Base-by-base conservation (phyloP, 2,797 vertebrate genomes). In the Sebastes flavidus region DNA sequence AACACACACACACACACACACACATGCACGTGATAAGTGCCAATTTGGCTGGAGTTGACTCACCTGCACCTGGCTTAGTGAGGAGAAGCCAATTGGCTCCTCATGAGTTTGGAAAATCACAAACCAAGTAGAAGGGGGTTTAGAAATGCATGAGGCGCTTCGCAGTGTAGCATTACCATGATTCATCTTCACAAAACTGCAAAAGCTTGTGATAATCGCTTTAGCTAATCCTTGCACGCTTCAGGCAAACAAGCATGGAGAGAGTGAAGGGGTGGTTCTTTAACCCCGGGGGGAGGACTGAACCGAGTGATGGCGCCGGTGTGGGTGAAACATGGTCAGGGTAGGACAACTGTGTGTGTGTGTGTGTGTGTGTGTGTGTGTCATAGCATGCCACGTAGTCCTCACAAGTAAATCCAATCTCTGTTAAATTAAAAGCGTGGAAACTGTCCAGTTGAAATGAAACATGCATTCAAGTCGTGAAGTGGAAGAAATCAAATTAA, bases 141-240 rank as follows among this genome's bases (percentile, higher is more conserved):
- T 92, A 90, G 84, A 87, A 90, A 91, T 80, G 91, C 92, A 89
- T 69, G 88, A 91, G 89, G 88, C 75, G 80, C 91, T 91, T 85
- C 34, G 72, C 89, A 88, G 92, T 88, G 88, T 75, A 86, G 93
- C 92, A 93, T 95, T 94, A 93, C 91, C 83, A 89, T 91, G 93
- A 94, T 93, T 95, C 94, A 94, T 94, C 92, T 93, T 85, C 90
- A 93, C 91, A 94, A 94, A 94, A 95, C 92, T 90, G 91, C 90
- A 89, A 94, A 95, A 95, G 95, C 94, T 93, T 89, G 90, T 94
- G 89, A 94, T 95, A 96, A 96, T 96, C 95, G 86, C 91, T 94
- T 96, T 92, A 94, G 93, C 94, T 96, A 95, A 96, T 95, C 95
- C 94, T 77, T 72, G 79, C 87, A 90, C 66, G 86, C 92, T 89